phyloP scores from a whole-genome alignment of 2,888 invertebrate genomes.

The Drosophila parthenogenetica region DNA sequence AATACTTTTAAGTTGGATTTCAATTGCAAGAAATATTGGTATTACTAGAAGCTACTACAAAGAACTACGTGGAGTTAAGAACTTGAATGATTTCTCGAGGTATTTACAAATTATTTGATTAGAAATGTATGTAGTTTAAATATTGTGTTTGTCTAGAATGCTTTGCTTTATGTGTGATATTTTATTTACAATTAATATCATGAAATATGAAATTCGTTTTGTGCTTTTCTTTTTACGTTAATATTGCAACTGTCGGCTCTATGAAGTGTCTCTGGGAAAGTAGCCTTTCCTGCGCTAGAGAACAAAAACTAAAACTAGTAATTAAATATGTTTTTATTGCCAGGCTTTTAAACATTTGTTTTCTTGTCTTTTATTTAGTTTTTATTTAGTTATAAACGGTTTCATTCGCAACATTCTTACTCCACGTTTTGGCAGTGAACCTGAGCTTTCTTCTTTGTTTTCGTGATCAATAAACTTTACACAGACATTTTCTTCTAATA shows the following conservation, averaged over 20 bases:
- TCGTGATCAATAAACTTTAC: conserved; percentile 70
- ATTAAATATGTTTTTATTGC: conserved; percentile 32
- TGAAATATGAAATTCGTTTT: conserved; percentile 39
- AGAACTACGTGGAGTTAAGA: conserved; percentile 71
- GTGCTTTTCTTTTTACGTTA: conserved; percentile 33
- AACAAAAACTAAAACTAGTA: conserved; percentile 39
- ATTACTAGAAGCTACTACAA: conserved; percentile 63
- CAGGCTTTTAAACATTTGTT: conserved; percentile 24
- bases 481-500: conserved; percentile 56
- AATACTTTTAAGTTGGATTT: conserved; percentile 70
- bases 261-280: conserved; percentile 24
- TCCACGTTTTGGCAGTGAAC: conserved; percentile 84
- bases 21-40: conserved; percentile 51
- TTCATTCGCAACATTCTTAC: conserved; percentile 65
- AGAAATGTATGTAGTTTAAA: not conserved
- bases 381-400: conserved; percentile 40
- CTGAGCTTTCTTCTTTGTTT: conserved; percentile 81
- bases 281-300: conserved; percentile 29
- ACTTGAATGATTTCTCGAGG: conserved; percentile 60
- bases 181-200: conserved; percentile 53
- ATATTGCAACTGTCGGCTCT: conserved; percentile 64
- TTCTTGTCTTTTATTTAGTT: conserved; percentile 32
- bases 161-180: conserved; percentile 24
- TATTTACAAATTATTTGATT: conserved; percentile 70
- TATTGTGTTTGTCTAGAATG: not conserved